Evolutionary conservation across 2,113 vertebrate species (phyloP).

Genomic region (Spermophilus dauricus): DNA sequence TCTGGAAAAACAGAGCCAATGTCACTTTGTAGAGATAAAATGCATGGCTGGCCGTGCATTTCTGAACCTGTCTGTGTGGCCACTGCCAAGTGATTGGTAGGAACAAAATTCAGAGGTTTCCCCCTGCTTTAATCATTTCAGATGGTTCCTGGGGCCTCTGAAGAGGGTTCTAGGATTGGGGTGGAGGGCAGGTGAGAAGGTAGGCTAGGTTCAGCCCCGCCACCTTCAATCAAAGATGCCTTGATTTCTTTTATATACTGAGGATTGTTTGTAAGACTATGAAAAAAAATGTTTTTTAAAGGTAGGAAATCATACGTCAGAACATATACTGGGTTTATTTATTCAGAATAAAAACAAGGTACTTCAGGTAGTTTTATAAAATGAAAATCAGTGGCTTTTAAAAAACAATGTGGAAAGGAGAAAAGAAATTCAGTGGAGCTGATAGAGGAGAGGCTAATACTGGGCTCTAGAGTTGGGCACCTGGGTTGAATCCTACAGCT

Average conservation of each 20-base stretch:
- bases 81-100: not conserved
- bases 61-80: not conserved
- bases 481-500: not conserved
- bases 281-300: not conserved
- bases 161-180: too few species aligned
- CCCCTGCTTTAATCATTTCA: not conserved
- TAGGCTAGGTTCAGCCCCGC: not conserved
- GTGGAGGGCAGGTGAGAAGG: not conserved
- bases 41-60: not conserved
- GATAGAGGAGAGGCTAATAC: not conserved
- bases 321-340: not conserved
- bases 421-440: not conserved
- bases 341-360: not conserved
- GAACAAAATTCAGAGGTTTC: not conserved
- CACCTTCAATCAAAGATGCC: not conserved
- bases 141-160: not conserved
- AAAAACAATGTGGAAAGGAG: not conserved
- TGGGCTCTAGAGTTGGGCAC: not conserved
- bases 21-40: slow-evolving; percentile 61
- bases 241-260: not conserved
- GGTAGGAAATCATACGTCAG: not conserved
- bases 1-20: slow-evolving; percentile 39
- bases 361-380: not conserved
- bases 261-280: not conserved
- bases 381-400: not conserved